These are phyloP conservation scores for Oedothorax gibbosus DNA, from an alignment of 1,140 invertebrate genomes.

Conservation along the genomic window DNA sequence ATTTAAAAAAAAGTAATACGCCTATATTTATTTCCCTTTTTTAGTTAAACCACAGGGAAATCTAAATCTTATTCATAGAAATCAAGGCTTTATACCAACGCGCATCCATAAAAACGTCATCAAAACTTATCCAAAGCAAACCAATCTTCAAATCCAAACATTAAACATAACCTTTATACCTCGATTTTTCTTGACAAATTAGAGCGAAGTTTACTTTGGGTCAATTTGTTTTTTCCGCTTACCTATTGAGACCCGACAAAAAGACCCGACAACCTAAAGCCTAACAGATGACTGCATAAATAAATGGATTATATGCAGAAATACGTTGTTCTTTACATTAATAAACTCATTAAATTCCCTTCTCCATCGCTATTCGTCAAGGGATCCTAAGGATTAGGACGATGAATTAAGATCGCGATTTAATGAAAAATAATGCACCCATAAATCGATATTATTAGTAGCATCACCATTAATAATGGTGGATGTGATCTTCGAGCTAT, in stretches of 20 bases:
- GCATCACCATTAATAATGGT: background rate
- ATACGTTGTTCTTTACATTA: conserved; percentile 11
- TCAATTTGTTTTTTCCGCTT: conserved; percentile 14
- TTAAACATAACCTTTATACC: conserved; percentile 30
- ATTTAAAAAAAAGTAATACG: too few species aligned
- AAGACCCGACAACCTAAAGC: conserved; percentile 32
- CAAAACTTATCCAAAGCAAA: too few species aligned
- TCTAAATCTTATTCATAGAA: too few species aligned
- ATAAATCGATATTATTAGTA: conserved; percentile 37
- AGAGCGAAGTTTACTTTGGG: conserved; percentile 7
- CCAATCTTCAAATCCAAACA: background rate
- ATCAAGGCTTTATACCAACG: too few species aligned
- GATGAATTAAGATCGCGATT: conserved; percentile 19
- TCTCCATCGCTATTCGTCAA: conserved; percentile 7
- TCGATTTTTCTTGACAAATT: conserved; percentile 36
- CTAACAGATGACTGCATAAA: conserved; percentile 48
- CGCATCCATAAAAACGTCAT: too few species aligned
- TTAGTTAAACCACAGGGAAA: too few species aligned
- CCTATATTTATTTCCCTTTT: too few species aligned
- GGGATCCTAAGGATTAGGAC: conserved; percentile 23
- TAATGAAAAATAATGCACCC: conserved; percentile 48
- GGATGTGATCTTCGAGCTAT: background rate
- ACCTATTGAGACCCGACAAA: background rate
- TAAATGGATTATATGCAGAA: conserved; percentile 43
- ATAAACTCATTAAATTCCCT: conserved; percentile 35